Conservation (phyloP, 2,888 invertebrate genomes). For the Tridacna gigas region DNA sequence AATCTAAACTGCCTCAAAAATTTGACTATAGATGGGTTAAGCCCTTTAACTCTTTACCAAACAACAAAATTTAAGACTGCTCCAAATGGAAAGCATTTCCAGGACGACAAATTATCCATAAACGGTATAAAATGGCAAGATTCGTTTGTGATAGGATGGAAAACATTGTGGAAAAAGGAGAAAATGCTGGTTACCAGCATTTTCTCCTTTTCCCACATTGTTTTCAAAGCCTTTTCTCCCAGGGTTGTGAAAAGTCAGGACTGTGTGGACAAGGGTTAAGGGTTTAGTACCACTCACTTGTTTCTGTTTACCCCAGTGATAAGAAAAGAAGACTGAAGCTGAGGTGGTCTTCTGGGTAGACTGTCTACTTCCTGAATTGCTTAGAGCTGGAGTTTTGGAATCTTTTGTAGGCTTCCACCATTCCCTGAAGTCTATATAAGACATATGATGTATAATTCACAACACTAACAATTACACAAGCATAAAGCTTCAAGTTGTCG, state of each 20-base stretch:
- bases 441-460: background rate
- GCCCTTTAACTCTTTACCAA: too few relatives aligned
- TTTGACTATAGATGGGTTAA: too few relatives aligned
- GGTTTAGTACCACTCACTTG: constrained; percentile 63
- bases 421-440: constrained; percentile 34
- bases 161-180: background rate
- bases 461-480: background rate
- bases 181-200: background rate
- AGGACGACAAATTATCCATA: too few relatives aligned
- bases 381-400: too few relatives aligned
- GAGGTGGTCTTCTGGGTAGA: background rate
- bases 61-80: too few relatives aligned
- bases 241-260: too few relatives aligned
- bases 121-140: background rate
- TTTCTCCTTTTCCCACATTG: background rate
- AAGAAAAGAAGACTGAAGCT: constrained; percentile 78
- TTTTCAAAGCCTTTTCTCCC: background rate
- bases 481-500: too few relatives aligned
- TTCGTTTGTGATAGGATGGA: background rate
- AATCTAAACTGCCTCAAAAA: too few relatives aligned
- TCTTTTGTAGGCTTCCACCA: constrained; percentile 32
- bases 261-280: too few relatives aligned
- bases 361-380: background rate
- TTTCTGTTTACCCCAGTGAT: constrained; percentile 82
- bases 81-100: too few relatives aligned